Evolutionary conservation across 2,888 invertebrate species (phyloP).

Genomic region (Cantharis rufa): DNA sequence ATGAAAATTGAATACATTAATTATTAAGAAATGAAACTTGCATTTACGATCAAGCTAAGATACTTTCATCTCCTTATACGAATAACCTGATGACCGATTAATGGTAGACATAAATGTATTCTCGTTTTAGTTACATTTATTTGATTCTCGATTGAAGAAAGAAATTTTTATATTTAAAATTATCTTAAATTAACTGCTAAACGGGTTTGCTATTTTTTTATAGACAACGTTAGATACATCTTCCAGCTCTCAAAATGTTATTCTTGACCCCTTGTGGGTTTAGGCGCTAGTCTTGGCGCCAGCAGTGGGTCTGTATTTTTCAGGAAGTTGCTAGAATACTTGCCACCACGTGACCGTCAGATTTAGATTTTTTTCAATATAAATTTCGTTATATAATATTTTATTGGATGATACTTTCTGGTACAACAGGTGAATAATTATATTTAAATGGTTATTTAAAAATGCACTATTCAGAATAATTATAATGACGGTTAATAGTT

Average conservation of each 20-base stretch:
- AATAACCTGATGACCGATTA: constrained; percentile 2
- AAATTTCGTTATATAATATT: not conserved
- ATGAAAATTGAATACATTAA: not conserved
- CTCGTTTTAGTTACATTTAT: not conserved
- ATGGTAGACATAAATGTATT: not conserved
- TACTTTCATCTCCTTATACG: constrained; percentile 4
- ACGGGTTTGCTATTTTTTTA: not conserved
- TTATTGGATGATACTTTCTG: not conserved
- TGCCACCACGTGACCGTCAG: not conserved
- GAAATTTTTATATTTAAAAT: not conserved
- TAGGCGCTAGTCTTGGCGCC: constrained; percentile 10
- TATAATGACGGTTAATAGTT: not conserved
- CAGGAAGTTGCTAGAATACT: constrained; percentile 9
- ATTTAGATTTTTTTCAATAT: not conserved
- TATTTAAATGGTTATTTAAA: not conserved
- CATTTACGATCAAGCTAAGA: not conserved
- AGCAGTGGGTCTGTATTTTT: not conserved
- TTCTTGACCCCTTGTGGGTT: not conserved
- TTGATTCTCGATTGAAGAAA: not conserved
- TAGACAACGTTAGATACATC: not conserved
- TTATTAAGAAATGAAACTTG: not conserved
- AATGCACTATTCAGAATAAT: not conserved
- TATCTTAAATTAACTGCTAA: not conserved
- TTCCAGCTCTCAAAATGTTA: not conserved
- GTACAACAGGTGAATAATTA: not conserved